These are phyloP conservation scores for Rattus rattus DNA, from an alignment of 2,113 vertebrate genomes.

Conservation along the genomic window DNA sequence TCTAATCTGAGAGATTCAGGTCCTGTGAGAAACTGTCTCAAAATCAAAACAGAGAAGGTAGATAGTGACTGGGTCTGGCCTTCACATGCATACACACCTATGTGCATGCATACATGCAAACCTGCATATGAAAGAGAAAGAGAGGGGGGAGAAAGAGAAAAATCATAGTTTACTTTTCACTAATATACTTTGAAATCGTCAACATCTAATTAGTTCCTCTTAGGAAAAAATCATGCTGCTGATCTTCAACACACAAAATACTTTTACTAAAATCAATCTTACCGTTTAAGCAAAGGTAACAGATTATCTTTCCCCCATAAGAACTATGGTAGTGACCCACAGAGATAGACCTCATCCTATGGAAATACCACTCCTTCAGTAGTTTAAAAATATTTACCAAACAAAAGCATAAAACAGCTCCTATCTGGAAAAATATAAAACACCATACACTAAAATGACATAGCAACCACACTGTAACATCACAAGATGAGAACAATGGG, in stretches of 20 bases:
- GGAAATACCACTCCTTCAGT: slow-evolving; percentile 46
- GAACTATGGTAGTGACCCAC: slow-evolving; percentile 69
- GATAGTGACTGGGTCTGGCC: neutral
- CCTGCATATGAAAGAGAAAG: neutral
- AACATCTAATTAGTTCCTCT: slow-evolving; percentile 64
- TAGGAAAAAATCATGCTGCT: slow-evolving; percentile 2
- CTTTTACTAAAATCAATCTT: slow-evolving; percentile 68
- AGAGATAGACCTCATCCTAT: neutral
- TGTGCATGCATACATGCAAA: neutral
- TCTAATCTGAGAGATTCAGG: neutral
- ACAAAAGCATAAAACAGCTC: slow-evolving; percentile 59
- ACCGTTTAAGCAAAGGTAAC: slow-evolving; percentile 64
- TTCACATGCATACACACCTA: too few species aligned
- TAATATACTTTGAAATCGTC: slow-evolving; percentile 56
- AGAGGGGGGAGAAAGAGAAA: neutral
- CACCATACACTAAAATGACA: slow-evolving; percentile 26
- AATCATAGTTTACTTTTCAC: neutral
- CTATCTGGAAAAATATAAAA: slow-evolving; percentile 15
- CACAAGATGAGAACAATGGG: slow-evolving; percentile 60
- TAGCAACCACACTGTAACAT: slow-evolving; percentile 78
- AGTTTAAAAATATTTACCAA: slow-evolving; percentile 59
- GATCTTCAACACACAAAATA: slow-evolving; percentile 65
- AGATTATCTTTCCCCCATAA: slow-evolving; percentile 34
- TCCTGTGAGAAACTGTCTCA: neutral
- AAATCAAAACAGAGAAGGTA: neutral